Evolutionary conservation across 2,113 vertebrate genomes (phyloP).

Genomic region (Ctenodactylus gundi): DNA sequence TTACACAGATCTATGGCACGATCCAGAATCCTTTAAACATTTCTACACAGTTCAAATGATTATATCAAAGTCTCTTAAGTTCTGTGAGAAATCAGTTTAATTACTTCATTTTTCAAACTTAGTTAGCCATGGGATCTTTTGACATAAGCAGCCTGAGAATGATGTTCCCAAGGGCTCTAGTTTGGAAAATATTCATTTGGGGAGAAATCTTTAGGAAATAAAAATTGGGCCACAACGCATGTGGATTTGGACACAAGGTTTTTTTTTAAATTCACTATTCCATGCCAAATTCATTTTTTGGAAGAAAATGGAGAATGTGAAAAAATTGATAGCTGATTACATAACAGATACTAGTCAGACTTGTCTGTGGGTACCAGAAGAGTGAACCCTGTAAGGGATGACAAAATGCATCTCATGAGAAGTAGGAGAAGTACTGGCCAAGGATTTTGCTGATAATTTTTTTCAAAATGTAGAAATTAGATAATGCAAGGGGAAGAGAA

Average conservation of each 20-base stretch:
- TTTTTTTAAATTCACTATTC: background rate
- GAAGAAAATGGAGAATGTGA: background rate
- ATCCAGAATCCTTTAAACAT: background rate
- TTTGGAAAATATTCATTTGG: background rate
- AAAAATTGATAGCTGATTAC: background rate
- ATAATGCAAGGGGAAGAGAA: background rate
- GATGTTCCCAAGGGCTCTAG: background rate
- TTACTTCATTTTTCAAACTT: background rate
- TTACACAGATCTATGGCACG: background rate
- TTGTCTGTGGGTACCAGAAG: background rate
- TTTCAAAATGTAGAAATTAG: background rate
- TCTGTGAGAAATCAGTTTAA: background rate
- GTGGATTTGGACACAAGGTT: background rate
- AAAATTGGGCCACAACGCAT: background rate
- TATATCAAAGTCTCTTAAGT: background rate
- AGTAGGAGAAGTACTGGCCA: background rate
- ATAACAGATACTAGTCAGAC: background rate
- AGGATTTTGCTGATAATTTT: background rate
- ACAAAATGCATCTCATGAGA: background rate
- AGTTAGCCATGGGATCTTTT: slow-evolving; percentile 10
- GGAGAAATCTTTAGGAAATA: background rate
- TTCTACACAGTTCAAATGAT: background rate
- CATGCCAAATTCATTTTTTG: background rate
- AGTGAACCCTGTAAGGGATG: slow-evolving; percentile 1
- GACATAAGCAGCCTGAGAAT: background rate